phyloP scores from a whole-genome alignment of 2,113 vertebrate genomes.

The Heterotilapia buettikoferi region DNA sequence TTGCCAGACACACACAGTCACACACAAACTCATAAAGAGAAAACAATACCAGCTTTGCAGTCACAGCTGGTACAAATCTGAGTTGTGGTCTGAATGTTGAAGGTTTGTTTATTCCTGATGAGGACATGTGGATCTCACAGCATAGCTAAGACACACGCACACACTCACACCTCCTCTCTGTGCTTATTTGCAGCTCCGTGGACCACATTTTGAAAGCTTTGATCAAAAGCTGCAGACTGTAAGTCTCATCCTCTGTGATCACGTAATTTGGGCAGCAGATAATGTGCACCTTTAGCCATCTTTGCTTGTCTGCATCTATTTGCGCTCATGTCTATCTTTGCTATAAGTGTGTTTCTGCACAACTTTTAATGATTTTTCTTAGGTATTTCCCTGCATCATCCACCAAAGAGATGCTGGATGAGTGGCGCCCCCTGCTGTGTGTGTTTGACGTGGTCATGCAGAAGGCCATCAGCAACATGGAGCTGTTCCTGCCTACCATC shows the following conservation, averaged over 20 bases:
- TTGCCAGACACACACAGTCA: background rate
- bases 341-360: background rate
- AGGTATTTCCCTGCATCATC: conserved; percentile 87
- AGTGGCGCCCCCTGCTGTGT: conserved; percentile 92
- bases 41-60: background rate
- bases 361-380: background rate
- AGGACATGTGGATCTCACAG: background rate
- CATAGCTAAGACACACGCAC: background rate
- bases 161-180: conserved; percentile 8
- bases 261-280: conserved; percentile 33
- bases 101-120: background rate
- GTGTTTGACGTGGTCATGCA: conserved; percentile 93
- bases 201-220: conserved; percentile 94
- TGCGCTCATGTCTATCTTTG: background rate
- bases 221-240: conserved; percentile 95
- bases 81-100: background rate
- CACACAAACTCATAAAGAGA: background rate
- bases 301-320: background rate
- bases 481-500: conserved; percentile 91
- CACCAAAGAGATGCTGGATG: conserved; percentile 87
- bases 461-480: conserved; percentile 89
- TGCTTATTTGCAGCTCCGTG: conserved; percentile 67
- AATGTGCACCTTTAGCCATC: background rate
- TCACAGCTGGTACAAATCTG: background rate
- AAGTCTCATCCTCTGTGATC: conserved; percentile 72